A percentile compares a stretch with the other conserved stretches of the same genome.
phyloP scores from a whole-genome alignment of 1,140 invertebrate species.

The Microplitis demolitor region DNA sequence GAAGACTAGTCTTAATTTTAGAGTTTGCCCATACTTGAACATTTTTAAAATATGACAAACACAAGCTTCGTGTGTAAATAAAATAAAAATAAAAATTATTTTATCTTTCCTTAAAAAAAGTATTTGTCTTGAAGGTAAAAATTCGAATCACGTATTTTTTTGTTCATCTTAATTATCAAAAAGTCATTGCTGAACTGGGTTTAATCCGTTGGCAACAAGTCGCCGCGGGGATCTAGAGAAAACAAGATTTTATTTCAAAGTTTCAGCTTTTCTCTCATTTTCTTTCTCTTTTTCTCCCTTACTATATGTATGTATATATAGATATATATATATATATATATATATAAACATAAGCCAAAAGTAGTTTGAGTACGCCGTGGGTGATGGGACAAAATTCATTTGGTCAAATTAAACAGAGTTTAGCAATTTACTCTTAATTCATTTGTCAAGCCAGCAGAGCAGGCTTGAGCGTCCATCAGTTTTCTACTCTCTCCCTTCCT shows the following conservation, averaged over 20 bases:
- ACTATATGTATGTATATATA: no score
- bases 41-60: no score
- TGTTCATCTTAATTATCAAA: neutral
- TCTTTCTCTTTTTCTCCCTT: neutral
- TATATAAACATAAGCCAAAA: neutral
- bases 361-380: conserved; percentile 9
- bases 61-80: no score
- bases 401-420: conserved; percentile 57
- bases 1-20: no score
- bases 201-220: neutral
- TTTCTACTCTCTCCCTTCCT: neutral
- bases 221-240: conserved; percentile 14
- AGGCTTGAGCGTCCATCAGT: neutral
- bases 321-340: no score
- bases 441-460: conserved; percentile 43
- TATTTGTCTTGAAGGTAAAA: no score
- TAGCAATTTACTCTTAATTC: conserved; percentile 56
- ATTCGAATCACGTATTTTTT: neutral
- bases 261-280: conserved; percentile 11
- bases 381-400: conserved; percentile 52
- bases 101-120: no score
- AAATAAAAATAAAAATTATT: no score
- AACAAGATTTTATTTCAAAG: conserved; percentile 37
- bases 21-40: no score
- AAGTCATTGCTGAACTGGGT: neutral